phyloP scores from a whole-genome alignment of 2,888 invertebrate species.

The Folsomia manolachei region DNA sequence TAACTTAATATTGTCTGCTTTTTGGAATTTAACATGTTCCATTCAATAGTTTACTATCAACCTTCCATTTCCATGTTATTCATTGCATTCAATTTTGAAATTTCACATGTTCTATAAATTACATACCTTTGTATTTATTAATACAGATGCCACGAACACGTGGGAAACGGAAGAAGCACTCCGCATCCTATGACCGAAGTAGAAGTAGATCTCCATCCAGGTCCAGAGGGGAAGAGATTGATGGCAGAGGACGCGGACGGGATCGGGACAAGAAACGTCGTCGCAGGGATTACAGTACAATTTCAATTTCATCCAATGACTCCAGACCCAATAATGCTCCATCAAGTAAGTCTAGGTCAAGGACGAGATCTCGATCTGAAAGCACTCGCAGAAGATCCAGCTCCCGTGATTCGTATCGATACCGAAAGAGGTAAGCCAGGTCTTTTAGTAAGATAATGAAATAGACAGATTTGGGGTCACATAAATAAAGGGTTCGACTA shows the following conservation, averaged over 20 bases:
- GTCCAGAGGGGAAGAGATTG: conserved; percentile 14
- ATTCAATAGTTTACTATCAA: no score
- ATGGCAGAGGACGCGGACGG: background rate
- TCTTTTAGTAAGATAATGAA: background rate
- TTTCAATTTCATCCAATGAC: background rate
- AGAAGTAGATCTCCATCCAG: conserved; percentile 36
- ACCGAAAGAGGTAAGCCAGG: conserved; percentile 9
- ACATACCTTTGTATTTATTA: background rate
- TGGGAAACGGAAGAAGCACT: conserved; percentile 45
- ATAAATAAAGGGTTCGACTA: no score
- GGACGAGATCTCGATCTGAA: background rate
- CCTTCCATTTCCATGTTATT: no score
- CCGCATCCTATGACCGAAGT: conserved; percentile 34
- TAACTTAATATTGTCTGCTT: no score
- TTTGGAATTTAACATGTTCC: no score
- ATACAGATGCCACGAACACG: conserved; percentile 44
- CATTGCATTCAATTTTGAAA: no score
- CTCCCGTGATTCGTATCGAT: conserved; percentile 1
- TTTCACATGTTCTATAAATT: no score
- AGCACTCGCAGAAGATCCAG: background rate
- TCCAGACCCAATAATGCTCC: background rate
- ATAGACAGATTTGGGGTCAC: background rate
- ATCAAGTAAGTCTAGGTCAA: conserved; percentile 10
- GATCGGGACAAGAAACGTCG: conserved; percentile 26
- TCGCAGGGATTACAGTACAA: conserved; percentile 24